Percentiles rank a stretch among this genome's conserved stretches.
phyloP scores from a whole-genome alignment of 2,797 vertebrate species.

The Crypturellus tataupa region DNA sequence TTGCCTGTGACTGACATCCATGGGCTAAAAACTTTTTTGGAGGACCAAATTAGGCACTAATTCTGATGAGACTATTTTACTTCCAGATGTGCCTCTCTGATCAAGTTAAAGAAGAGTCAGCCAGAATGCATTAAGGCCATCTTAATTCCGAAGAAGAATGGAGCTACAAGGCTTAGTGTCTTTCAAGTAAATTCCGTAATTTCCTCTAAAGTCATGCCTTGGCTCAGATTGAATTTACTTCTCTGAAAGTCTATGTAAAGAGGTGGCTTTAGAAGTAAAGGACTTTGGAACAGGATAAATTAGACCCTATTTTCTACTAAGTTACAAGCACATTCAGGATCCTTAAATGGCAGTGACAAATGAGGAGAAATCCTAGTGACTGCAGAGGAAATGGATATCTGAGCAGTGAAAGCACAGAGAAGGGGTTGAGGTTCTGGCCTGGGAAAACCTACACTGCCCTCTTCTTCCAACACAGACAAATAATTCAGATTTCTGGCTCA shows the following conservation, averaged over 20 bases:
- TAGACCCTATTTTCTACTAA: background rate
- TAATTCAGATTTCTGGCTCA: background rate
- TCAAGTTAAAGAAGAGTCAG: background rate
- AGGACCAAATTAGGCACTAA: background rate
- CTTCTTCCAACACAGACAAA: background rate
- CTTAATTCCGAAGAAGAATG: background rate
- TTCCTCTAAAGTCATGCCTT: accelerated
- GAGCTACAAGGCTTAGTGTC: background rate
- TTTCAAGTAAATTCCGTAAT: background rate
- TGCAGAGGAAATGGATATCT: background rate
- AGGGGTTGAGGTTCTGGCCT: background rate
- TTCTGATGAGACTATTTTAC: background rate
- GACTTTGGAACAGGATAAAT: background rate
- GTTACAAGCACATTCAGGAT: background rate
- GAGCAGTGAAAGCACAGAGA: background rate
- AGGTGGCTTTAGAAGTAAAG: background rate
- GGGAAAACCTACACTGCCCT: background rate
- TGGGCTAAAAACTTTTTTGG: accelerated
- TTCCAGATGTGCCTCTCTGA: background rate
- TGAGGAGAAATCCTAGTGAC: background rate
- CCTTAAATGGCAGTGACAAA: accelerated
- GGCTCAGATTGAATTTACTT: background rate
- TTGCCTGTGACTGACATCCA: background rate
- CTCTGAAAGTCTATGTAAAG: background rate
- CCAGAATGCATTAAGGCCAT: background rate